Evolutionary conservation across 1,140 invertebrate species (phyloP).

Genomic region (Philopotamus ludificatus): DNA sequence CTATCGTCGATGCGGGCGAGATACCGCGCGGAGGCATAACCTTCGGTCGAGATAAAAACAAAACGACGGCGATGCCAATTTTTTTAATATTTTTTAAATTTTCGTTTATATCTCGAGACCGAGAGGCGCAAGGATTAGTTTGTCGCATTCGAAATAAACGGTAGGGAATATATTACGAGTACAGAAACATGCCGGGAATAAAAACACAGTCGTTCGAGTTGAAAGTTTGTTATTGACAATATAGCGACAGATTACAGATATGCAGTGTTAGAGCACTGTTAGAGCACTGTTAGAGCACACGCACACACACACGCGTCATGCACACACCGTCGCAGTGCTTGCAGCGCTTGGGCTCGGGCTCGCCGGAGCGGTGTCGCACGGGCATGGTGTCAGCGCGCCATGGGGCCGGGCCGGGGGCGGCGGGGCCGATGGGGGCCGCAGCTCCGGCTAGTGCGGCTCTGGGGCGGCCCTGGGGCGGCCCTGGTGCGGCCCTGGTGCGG

Average conservation of each 20-base stretch:
- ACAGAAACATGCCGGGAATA: too few species aligned
- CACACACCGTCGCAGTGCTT: conserved; percentile 54
- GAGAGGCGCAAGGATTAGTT: too few species aligned
- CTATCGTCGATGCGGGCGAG: too few species aligned
- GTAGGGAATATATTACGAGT: too few species aligned
- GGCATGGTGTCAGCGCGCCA: conserved; percentile 30
- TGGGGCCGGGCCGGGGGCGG: not conserved
- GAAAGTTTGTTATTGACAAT: too few species aligned
- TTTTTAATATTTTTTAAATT: too few species aligned
- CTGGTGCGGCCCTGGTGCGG: conserved; percentile 26
- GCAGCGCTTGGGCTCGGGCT: conserved; percentile 57
- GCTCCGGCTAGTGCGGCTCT: conserved; percentile 45
- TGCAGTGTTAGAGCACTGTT: too few species aligned
- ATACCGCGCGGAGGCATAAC: conserved; percentile 12
- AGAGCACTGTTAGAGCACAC: too few species aligned
- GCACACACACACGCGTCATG: not conserved
- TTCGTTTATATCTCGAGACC: too few species aligned
- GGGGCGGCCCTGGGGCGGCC: conserved; percentile 8
- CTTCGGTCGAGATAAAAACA: conserved; percentile 22
- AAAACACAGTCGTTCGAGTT: too few species aligned
- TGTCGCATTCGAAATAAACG: too few species aligned
- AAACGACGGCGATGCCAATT: conserved; percentile 24
- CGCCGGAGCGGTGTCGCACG: conserved; percentile 44
- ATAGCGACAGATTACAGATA: not conserved
- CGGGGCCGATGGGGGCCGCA: conserved; percentile 40